These are phyloP conservation scores for Malachius bipustulatus DNA, from an alignment of 2,888 invertebrate genomes.

Conservation along the genomic window DNA sequence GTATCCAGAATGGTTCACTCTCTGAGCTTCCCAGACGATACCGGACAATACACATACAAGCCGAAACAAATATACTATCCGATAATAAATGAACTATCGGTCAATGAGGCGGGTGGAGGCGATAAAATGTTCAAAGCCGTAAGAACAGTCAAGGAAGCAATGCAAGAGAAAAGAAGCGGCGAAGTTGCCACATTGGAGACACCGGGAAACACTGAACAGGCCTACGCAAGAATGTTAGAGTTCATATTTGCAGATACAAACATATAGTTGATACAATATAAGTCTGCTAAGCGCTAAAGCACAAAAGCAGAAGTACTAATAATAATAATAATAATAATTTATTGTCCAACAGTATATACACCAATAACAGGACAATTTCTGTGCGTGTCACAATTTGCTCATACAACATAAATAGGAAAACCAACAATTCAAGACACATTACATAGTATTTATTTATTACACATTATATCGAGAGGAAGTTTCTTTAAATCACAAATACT, in stretches of 20 bases:
- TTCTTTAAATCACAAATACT: too few relatives aligned
- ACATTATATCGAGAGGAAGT: too few relatives aligned
- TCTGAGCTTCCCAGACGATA: constrained; percentile 1
- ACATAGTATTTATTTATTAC: too few relatives aligned
- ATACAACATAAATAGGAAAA: too few relatives aligned
- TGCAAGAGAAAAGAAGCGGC: not conserved
- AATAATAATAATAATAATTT: too few relatives aligned
- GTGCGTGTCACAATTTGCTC: too few relatives aligned
- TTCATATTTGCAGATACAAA: not conserved
- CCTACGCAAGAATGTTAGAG: not conserved
- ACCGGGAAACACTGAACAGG: not conserved
- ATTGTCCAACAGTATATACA: too few relatives aligned
- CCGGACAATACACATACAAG: not conserved
- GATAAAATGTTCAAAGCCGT: not conserved
- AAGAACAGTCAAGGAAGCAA: not conserved
- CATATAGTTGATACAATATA: not conserved
- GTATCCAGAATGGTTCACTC: not conserved
- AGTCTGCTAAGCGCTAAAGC: not conserved
- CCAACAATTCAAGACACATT: too few relatives aligned
- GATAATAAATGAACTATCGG: not conserved
- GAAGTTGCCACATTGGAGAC: not conserved
- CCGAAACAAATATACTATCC: not conserved
- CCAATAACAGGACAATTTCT: too few relatives aligned
- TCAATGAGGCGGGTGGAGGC: not conserved
- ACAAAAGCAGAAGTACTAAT: too few relatives aligned